phyloP scores from a whole-genome alignment of 2,113 vertebrate genomes.

The Lontra canadensis region DNA sequence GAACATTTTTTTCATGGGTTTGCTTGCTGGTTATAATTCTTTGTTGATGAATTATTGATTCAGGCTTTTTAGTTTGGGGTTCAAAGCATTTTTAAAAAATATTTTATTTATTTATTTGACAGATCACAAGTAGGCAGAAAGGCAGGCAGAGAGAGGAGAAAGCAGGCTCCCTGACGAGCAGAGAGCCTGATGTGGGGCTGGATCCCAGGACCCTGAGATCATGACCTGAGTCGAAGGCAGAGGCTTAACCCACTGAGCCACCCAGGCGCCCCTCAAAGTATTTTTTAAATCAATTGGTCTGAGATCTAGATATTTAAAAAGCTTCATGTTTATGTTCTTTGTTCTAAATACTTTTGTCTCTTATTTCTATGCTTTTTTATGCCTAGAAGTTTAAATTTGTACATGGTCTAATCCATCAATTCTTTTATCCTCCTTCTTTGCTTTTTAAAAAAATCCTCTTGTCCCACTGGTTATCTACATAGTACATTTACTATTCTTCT shows the following conservation, averaged over 20 bases:
- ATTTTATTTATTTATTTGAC: too few species aligned
- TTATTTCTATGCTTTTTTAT: background rate
- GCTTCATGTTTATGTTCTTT: background rate
- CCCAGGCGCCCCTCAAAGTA: too few species aligned
- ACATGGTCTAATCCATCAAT: background rate
- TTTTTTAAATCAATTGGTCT: background rate
- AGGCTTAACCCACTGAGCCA: too few species aligned
- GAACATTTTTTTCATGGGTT: background rate
- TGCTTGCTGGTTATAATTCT: background rate
- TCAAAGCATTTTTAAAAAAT: background rate
- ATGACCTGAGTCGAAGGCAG: too few species aligned
- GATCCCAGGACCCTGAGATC: too few species aligned
- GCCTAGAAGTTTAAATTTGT: background rate
- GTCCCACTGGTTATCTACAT: background rate
- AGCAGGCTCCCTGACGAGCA: too few species aligned
- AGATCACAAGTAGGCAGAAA: too few species aligned
- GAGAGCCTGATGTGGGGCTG: too few species aligned
- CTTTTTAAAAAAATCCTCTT: background rate
- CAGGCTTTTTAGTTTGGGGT: background rate
- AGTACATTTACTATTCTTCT: background rate
- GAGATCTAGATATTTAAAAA: background rate
- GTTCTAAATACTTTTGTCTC: background rate
- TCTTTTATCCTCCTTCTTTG: background rate
- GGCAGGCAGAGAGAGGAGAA: too few species aligned
- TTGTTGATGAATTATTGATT: slow-evolving; percentile 6